Conservation (phyloP, 2,888 invertebrate genomes). For the Augiades crinisus region DNA sequence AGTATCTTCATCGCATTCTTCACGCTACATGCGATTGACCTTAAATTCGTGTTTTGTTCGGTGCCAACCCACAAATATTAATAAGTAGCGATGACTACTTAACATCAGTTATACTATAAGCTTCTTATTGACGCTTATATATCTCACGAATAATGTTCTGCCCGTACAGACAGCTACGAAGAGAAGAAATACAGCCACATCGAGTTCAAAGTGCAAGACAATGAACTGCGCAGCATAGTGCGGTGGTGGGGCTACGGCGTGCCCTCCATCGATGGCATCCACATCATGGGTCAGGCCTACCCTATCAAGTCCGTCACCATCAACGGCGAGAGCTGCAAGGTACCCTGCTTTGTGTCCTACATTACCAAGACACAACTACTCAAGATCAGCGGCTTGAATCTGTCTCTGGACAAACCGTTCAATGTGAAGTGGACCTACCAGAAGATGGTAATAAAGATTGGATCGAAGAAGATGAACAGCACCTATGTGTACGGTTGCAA, state of each 20-base stretch:
- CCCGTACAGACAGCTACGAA: constrained; percentile 78
- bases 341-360: constrained; percentile 51
- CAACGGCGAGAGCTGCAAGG: constrained; percentile 48
- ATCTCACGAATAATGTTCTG: no score
- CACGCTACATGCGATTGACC: no score
- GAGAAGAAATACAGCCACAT: constrained; percentile 81
- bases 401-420: constrained; percentile 60
- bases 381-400: constrained; percentile 47
- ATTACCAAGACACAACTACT: constrained; percentile 45
- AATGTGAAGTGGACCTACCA: constrained; percentile 54
- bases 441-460: constrained; percentile 10
- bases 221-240: constrained; percentile 50
- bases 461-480: not conserved
- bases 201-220: constrained; percentile 60
- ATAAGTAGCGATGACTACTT: no score
- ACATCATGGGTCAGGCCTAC: constrained; percentile 46
- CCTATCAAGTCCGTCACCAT: constrained; percentile 48
- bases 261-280: constrained; percentile 56
- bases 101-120: no score
- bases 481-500: not conserved
- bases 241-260: constrained; percentile 75
- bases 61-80: no score
- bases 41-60: no score
- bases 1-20: no score
- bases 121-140: no score